Evolutionary conservation across 1,140 invertebrate species (phyloP).

Genomic region (Drosophila pruinosa): DNA sequence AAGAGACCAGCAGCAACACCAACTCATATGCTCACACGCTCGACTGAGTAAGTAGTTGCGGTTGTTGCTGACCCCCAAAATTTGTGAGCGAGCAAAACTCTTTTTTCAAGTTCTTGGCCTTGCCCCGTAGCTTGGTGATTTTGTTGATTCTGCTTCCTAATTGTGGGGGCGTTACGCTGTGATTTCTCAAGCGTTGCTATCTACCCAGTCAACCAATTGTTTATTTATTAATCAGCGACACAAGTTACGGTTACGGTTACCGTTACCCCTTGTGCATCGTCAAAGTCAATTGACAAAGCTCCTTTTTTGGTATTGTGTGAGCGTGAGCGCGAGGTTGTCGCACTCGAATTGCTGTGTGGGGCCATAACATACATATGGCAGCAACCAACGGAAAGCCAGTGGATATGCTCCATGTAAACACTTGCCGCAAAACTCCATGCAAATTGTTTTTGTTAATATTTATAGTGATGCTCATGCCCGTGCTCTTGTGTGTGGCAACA

Average conservation of each 20-base stretch:
- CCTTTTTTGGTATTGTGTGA: slow-evolving; percentile 29
- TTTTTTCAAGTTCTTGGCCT: slow-evolving; percentile 32
- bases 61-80: slow-evolving; percentile 67
- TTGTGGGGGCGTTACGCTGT: slow-evolving; percentile 70
- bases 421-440: slow-evolving; percentile 34
- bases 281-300: slow-evolving; percentile 35
- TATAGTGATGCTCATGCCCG: slow-evolving; percentile 19
- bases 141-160: slow-evolving; percentile 60
- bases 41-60: slow-evolving; percentile 16
- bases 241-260: slow-evolving; percentile 56
- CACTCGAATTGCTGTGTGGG: slow-evolving; percentile 47
- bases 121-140: slow-evolving; percentile 23
- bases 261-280: slow-evolving; percentile 29
- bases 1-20: slow-evolving; percentile 27
- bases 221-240: slow-evolving; percentile 72
- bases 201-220: slow-evolving; percentile 18
- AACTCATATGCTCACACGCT: slow-evolving; percentile 31
- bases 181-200: slow-evolving; percentile 64
- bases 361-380: not conserved
- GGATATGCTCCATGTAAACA: slow-evolving; percentile 34
- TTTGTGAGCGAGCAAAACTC: slow-evolving; percentile 40
- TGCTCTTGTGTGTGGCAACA: too few relatives aligned
- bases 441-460: slow-evolving; percentile 29
- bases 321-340: slow-evolving; percentile 56
- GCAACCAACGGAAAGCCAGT: slow-evolving; percentile 34